These are phyloP conservation scores for Romanogobio albipinnatus DNA, from an alignment of 2,113 vertebrate genomes.

Conservation along the genomic window DNA sequence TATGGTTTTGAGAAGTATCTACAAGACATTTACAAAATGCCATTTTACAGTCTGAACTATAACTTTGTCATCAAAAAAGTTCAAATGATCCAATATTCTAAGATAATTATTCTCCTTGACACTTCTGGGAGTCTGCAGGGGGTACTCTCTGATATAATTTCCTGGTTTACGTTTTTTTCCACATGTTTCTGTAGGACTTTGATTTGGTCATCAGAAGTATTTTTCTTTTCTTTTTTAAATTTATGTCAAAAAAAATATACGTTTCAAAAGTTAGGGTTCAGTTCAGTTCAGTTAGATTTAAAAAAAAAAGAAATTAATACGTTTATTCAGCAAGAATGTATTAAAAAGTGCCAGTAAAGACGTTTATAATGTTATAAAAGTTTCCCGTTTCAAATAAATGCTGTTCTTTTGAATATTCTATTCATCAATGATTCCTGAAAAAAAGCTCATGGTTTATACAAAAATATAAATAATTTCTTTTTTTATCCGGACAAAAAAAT, in stretches of 20 bases:
- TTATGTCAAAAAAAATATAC: too few relatives aligned
- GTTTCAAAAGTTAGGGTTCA: too few relatives aligned
- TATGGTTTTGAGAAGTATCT: neutral
- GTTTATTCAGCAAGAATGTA: neutral
- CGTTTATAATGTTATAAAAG: neutral
- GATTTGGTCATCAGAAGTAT: neutral
- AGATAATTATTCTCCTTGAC: neutral
- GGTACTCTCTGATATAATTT: neutral
- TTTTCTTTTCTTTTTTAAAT: too few relatives aligned
- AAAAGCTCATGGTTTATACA: neutral
- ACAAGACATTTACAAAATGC: neutral
- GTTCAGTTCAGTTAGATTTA: too few relatives aligned
- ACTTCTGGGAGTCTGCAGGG: neutral
- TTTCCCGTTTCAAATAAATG: neutral
- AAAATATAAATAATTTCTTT: too few relatives aligned
- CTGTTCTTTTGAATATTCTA: neutral
- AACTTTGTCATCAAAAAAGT: neutral
- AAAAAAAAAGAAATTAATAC: neutral
- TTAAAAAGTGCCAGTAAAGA: neutral
- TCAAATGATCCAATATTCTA: neutral
- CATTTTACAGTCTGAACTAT: neutral
- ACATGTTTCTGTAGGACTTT: neutral
- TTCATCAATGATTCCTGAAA: neutral
- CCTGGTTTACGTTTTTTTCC: neutral
- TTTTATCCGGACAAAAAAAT: slow-evolving; percentile 5